Evolutionary conservation across 2,113 vertebrate genomes (phyloP), one percentile per base, ranked within the genome.

Genomic region (Cinclus cinclus): DNA sequence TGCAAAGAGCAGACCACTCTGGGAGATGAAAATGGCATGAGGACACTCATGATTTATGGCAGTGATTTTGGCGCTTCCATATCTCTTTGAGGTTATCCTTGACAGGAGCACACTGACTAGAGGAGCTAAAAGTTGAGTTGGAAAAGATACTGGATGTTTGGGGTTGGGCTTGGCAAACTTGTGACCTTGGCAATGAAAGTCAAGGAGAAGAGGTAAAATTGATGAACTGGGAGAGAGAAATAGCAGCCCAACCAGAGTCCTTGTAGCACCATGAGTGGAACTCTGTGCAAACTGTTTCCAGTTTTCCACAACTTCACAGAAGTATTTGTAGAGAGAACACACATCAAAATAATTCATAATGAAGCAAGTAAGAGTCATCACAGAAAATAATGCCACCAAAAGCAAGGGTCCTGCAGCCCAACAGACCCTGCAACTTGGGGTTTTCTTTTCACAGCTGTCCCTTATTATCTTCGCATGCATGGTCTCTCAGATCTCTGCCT

Each of bases 1-100:
- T 28, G 53, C 33, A 58, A 91, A 79, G 53, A 18, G 53, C 37
- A 90, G 70, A 33, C 41, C 42, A 31, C 31, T 92, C 53, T 85
- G 25, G 50, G 74, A 89, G 63, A 83, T 77, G 37, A 89, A 95
- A 94, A 95, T 47, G 63, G 65, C 39, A n/a, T 73, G 63, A 90
- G 52, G 39, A 76, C 70, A 85, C 31, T 7, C 1, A 1, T 70
- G 62, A 92, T 91, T 89, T 84, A 95, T 56, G 53, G 68, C 44
- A 47, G n/a, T 64, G 74, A 73, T 58, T 92, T 87, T 62, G 83
- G 56, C 11, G 1, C 25, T 92, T 85, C 63, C 31, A 30, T 92
- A 46, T 65, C 33, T 80, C 44, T 91, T 94, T 91, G n/a, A 73
- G 77, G 60, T 91, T 95, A 70, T 35, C 87, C 87, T 92, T 87